These are phyloP conservation scores for Camponotus fellah DNA, from an alignment of 2,888 invertebrate genomes.

Conservation along the genomic window DNA sequence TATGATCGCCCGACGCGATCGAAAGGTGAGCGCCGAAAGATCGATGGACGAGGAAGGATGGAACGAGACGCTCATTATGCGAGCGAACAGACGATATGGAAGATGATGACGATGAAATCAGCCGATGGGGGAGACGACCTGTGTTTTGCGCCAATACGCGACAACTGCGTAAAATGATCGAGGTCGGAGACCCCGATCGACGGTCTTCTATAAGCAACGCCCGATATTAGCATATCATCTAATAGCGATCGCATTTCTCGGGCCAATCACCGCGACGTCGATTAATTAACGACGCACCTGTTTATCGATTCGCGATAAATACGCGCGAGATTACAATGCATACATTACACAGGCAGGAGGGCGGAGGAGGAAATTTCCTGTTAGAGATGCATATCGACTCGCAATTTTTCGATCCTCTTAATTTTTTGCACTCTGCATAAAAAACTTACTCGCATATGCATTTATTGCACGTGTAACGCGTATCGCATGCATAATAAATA, in stretches of 20 bases:
- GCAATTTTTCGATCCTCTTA: no score
- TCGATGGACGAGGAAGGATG: constrained; percentile 30
- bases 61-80: constrained; percentile 41
- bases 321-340: background rate
- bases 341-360: background rate
- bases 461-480: no score
- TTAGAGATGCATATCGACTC: background rate
- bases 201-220: constrained; percentile 23
- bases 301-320: background rate
- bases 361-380: background rate
- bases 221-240: constrained; percentile 40
- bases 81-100: constrained; percentile 39
- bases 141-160: constrained; percentile 38
- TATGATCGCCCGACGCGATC: constrained; percentile 54
- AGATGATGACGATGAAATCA: constrained; percentile 47
- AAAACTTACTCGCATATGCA: background rate
- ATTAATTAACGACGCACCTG: background rate
- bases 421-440: background rate
- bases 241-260: constrained; percentile 42
- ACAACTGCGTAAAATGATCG: constrained; percentile 60
- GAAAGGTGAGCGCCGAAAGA: constrained; percentile 40
- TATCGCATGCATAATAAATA: background rate
- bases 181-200: constrained; percentile 53
- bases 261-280: background rate
- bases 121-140: constrained; percentile 49